Conservation (phyloP, 2,888 invertebrate species). For the Mamestra brassicae region DNA sequence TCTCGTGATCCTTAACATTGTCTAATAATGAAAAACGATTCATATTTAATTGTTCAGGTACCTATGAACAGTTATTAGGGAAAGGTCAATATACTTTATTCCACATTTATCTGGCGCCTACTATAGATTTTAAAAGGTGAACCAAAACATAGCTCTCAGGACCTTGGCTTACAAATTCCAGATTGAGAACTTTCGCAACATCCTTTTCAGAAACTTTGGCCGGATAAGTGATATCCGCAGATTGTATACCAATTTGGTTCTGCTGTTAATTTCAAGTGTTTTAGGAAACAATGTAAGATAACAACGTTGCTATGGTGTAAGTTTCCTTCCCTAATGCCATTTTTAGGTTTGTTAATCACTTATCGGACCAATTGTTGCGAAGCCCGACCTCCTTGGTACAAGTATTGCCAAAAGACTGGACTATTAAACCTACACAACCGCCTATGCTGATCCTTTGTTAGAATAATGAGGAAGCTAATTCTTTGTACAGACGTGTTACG, state of each 20-base stretch:
- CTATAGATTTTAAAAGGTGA: background rate
- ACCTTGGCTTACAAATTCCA: slow-evolving; percentile 20
- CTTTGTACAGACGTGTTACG: slow-evolving; percentile 1
- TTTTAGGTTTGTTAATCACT: slow-evolving; percentile 39
- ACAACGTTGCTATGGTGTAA: slow-evolving; percentile 26
- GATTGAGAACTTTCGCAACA: slow-evolving; percentile 12
- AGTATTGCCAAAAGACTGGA: slow-evolving; percentile 26
- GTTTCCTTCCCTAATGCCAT: slow-evolving; percentile 41
- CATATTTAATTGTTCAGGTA: no score
- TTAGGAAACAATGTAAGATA: slow-evolving; percentile 40
- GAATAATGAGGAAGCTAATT: slow-evolving; percentile 35
- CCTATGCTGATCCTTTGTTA: slow-evolving; percentile 31
- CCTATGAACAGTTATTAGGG: no score
- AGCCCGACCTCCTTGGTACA: slow-evolving; percentile 23
- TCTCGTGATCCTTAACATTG: no score
- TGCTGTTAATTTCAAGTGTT: slow-evolving; percentile 28
- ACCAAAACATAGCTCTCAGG: background rate
- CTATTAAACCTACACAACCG: slow-evolving; percentile 56
- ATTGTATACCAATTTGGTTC: slow-evolving; percentile 49
- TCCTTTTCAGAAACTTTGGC: slow-evolving; percentile 31
- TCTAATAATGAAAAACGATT: no score
- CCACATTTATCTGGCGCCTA: no score
- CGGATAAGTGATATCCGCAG: slow-evolving; percentile 41
- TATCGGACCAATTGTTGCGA: slow-evolving; percentile 10
- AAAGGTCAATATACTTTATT: no score